phyloP scores from a whole-genome alignment of 2,797 vertebrate species.

The Macrochelys suwanniensis region DNA sequence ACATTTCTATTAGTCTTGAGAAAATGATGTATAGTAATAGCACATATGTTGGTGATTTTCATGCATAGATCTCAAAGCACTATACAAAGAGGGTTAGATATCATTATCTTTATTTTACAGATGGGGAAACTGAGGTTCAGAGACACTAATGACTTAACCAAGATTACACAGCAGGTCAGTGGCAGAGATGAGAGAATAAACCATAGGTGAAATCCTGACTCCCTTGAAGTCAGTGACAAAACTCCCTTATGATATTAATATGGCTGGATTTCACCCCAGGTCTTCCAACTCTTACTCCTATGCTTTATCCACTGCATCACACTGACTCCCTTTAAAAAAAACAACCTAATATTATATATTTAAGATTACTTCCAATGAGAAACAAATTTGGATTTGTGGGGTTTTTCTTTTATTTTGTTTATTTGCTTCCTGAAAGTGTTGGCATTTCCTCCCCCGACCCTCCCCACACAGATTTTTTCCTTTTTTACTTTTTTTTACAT shows the following conservation, averaged over 20 bases:
- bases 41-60: background rate
- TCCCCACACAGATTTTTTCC: background rate
- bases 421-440: background rate
- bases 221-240: background rate
- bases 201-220: background rate
- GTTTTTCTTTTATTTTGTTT: background rate
- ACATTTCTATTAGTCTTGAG: background rate
- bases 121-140: background rate
- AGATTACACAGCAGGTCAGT: background rate
- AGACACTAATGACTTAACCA: background rate
- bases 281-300: background rate
- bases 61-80: background rate
- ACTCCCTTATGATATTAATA: background rate
- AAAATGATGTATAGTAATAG: background rate
- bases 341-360: background rate
- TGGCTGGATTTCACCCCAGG: background rate
- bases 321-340: background rate
- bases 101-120: background rate
- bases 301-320: background rate
- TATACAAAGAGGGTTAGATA: background rate
- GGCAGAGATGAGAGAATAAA: background rate
- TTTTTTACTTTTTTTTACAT: background rate
- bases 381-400: background rate
- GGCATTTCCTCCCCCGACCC: background rate
- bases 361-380: background rate